These are phyloP conservation scores for Petrocephalus schoutedeni DNA, from an alignment of 2,797 vertebrate genomes.

Conservation along the genomic window DNA sequence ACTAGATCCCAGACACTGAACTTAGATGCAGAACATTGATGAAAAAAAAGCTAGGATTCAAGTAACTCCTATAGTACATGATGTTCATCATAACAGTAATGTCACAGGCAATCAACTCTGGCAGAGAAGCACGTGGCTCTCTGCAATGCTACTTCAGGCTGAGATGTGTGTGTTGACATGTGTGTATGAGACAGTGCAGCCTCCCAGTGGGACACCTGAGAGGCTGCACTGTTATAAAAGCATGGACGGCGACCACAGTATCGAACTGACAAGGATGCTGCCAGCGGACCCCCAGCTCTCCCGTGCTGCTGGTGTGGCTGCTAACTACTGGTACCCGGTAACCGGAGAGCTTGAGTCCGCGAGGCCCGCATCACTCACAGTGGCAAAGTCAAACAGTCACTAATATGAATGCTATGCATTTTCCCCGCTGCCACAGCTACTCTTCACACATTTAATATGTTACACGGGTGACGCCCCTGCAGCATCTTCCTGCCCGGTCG, in stretches of 20 bases:
- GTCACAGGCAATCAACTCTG: background rate
- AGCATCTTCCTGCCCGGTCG: background rate
- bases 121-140: background rate
- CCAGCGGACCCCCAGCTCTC: background rate
- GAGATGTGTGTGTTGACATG: background rate
- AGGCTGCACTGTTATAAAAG: background rate
- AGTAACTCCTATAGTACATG: slow-evolving; percentile 23
- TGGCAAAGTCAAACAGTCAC: slow-evolving; percentile 18
- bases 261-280: background rate
- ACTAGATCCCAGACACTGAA: background rate
- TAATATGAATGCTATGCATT: background rate
- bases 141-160: background rate
- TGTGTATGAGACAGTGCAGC: background rate
- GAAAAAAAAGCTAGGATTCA: slow-evolving; percentile 26
- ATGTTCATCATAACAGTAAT: background rate
- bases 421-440: background rate
- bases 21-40: background rate
- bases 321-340: slow-evolving; percentile 8
- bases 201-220: background rate
- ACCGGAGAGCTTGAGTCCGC: background rate
- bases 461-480: background rate
- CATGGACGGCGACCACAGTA: slow-evolving; percentile 3
- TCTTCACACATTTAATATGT: background rate
- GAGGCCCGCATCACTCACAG: background rate
- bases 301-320: slow-evolving; percentile 2